Evolutionary conservation across 2,113 vertebrate genomes (phyloP).

Genomic region (Coreoperca whiteheadi): DNA sequence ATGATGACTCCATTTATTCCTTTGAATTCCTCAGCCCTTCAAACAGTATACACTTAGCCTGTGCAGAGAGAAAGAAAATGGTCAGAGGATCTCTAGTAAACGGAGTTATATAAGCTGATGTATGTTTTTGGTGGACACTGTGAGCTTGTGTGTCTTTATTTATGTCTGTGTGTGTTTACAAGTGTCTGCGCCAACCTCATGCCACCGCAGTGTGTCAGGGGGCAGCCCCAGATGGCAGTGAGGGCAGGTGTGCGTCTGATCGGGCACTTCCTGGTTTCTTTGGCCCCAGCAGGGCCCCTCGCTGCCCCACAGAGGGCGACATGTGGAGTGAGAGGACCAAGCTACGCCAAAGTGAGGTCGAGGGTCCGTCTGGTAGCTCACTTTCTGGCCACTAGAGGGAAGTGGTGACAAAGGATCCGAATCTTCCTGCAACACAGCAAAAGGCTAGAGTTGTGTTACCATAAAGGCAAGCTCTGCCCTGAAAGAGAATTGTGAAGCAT

Average conservation of each 20-base stretch:
- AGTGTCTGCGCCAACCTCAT: slow-evolving; percentile 77
- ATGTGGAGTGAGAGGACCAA: slow-evolving; percentile 81
- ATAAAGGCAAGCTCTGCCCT: not conserved
- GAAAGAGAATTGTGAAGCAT: not conserved
- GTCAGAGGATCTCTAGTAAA: slow-evolving; percentile 17
- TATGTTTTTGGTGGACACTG: not conserved
- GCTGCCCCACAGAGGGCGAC: slow-evolving; percentile 83
- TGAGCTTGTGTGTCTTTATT: slow-evolving; percentile 28
- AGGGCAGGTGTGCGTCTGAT: slow-evolving; percentile 80
- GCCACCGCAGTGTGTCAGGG: slow-evolving; percentile 83
- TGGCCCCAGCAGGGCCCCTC: slow-evolving; percentile 76
- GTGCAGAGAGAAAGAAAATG: slow-evolving; percentile 58
- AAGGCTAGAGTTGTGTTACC: not conserved
- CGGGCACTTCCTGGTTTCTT: slow-evolving; percentile 58
- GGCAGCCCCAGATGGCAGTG: slow-evolving; percentile 83
- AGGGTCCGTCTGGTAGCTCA: slow-evolving; percentile 84
- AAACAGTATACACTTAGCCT: slow-evolving; percentile 85
- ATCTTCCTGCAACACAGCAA: slow-evolving; percentile 56
- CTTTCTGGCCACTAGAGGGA: slow-evolving; percentile 70
- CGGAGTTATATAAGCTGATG: not conserved
- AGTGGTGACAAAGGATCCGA: slow-evolving; percentile 42
- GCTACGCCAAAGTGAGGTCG: slow-evolving; percentile 86
- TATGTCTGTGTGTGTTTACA: slow-evolving; percentile 28
- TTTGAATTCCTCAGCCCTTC: slow-evolving; percentile 71
- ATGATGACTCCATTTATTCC: slow-evolving; percentile 54